phyloP scores from a whole-genome alignment of 2,888 invertebrate species.

The Congeria kusceri region DNA sequence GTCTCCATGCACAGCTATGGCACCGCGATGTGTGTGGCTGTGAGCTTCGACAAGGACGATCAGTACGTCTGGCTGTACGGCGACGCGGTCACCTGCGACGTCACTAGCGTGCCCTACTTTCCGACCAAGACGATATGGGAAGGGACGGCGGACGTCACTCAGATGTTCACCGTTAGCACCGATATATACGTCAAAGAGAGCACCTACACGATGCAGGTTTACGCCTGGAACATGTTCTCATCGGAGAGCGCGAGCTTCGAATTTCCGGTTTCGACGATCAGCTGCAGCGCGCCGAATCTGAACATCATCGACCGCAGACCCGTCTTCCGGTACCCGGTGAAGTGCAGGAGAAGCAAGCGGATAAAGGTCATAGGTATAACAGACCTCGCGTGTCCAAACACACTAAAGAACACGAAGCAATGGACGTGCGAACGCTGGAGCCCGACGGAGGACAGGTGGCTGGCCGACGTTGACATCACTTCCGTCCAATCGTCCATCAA shows the following conservation, averaged over 20 bases:
- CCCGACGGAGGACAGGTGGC: constrained; percentile 49
- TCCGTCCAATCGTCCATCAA: constrained; percentile 44
- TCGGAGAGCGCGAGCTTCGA: constrained; percentile 4
- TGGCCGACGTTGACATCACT: constrained; percentile 43
- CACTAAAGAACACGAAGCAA: constrained; percentile 74
- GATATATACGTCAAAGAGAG: constrained; percentile 43
- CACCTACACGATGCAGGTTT: constrained; percentile 49
- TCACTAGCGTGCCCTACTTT: neutral
- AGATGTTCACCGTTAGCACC: constrained; percentile 23
- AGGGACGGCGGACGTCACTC: neutral
- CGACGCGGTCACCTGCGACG: constrained; percentile 44
- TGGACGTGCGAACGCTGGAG: constrained; percentile 75
- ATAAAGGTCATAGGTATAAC: constrained; percentile 67
- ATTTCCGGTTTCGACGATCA: constrained; percentile 69
- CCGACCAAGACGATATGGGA: neutral
- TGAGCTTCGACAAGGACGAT: constrained; percentile 75
- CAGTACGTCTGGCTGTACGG: constrained; percentile 58
- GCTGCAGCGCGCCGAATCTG: constrained; percentile 75
- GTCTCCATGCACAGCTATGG: constrained; percentile 70
- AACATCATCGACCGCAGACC: constrained; percentile 62
- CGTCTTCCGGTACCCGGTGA: constrained; percentile 25
- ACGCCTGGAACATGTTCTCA: constrained; percentile 61
- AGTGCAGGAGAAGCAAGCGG: constrained; percentile 46
- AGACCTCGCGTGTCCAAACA: constrained; percentile 72
- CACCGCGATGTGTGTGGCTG: constrained; percentile 70